Base-by-base conservation (phyloP, 1,140 invertebrate species). In the Eumeta japonica region DNA sequence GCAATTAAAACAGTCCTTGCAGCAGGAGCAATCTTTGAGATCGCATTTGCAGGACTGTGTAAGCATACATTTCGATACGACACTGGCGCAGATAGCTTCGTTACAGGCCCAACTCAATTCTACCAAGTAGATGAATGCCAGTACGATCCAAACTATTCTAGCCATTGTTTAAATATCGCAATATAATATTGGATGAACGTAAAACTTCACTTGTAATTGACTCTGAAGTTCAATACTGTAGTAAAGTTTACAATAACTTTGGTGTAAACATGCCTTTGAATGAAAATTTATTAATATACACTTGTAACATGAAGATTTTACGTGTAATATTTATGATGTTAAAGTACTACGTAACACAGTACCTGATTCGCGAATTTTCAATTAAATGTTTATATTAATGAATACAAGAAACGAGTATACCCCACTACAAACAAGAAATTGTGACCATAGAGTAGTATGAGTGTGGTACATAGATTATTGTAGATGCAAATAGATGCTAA, bases 41-140 rank as follows among this genome's bases (percentile, higher is more conserved):
- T 95, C 91, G 73, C 94, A 97, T 66, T 94, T 94, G 75, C 94
- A 97, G 15, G 90, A 91, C 58, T 95, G 89, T 10, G 92, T 95
- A 19, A 97, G 79, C 83, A 96, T 89, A 62, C 94, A 97, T 75
- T 96, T 96, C 60, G 91, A 95, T 3, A 97, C 94, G 15, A 94
- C 87, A 55, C 90, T 93, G 1, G 88, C 91, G 76, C 92, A 95
- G 36, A 94, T 84, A 10, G 89, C 89, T 72, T 94, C 89, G 70
- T 94, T 94, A 63, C 91, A 94, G 11, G 65, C 65, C 36, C 64
- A 64, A 11, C 60, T 46, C 41, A 74, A 55, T 9, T 62, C 59
- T 28, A 71, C 47, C 12, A 59, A 43, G 37, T 58, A 58, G 35
- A 74, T 33, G 29, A 74, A 33, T 29, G 55, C 55, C 30, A 61